These are phyloP conservation scores for Myrmecobius fasciatus DNA, from an alignment of 2,113 vertebrate species.

Conservation along the genomic window DNA sequence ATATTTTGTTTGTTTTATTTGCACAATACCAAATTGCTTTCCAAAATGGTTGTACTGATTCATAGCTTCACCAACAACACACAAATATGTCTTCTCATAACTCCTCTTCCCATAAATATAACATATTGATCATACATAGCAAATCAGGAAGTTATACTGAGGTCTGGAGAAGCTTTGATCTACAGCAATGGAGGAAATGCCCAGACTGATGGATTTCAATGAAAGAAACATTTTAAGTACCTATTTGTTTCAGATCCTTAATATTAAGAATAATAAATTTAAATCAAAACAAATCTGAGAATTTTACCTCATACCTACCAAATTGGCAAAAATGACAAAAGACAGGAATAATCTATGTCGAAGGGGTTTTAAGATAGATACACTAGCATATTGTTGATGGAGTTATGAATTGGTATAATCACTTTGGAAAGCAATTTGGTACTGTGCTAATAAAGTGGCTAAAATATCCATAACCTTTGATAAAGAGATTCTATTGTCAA, in stretches of 20 bases:
- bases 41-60: not conserved
- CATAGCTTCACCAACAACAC: not conserved
- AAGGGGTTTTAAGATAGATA: not conserved
- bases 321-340: not conserved
- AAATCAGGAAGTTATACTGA: not conserved
- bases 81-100: not conserved
- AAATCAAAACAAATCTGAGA: not conserved
- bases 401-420: not conserved
- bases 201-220: not conserved
- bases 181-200: not conserved
- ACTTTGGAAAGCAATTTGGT: not conserved
- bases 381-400: not conserved
- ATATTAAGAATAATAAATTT: not conserved
- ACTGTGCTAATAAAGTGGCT: not conserved
- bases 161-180: not conserved
- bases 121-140: not conserved
- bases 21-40: not conserved
- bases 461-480: not conserved
- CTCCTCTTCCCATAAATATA: not conserved
- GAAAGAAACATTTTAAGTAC: not conserved
- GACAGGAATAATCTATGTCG: not conserved
- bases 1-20: not conserved
- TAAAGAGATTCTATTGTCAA: not conserved
- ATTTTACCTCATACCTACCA: not conserved
- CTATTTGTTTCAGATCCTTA: not conserved